These are phyloP conservation scores for Cebus imitator DNA, from an alignment of 2,113 vertebrate genomes.

Conservation along the genomic window DNA sequence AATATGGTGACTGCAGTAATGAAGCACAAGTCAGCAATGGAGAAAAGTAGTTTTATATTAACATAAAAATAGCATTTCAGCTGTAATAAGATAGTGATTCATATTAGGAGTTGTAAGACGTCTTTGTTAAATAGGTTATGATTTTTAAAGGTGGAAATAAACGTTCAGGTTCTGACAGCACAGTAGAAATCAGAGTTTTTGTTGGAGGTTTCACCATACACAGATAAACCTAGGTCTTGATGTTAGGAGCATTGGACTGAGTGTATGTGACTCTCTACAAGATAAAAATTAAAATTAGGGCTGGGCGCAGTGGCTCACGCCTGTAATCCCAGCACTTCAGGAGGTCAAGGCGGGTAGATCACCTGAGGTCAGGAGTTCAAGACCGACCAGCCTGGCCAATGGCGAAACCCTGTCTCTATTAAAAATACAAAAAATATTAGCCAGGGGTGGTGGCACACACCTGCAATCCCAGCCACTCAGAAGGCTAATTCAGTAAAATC, in stretches of 20 bases:
- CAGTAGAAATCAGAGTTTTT: background rate
- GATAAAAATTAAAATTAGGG: background rate
- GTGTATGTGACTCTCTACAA: background rate
- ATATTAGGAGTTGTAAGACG: background rate
- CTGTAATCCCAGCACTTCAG: too few species aligned
- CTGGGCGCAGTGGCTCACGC: rapidly evolving
- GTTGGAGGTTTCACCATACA: background rate
- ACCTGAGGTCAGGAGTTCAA: too few species aligned
- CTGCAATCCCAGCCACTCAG: too few species aligned
- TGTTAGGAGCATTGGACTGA: background rate
- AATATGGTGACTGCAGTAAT: background rate
- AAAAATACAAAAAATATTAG: too few species aligned
- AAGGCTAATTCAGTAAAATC: too few species aligned
- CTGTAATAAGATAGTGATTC: background rate
- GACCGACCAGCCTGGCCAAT: too few species aligned
- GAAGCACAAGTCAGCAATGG: background rate
- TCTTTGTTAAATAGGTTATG: background rate
- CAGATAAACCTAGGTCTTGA: background rate
- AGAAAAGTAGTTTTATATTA: background rate
- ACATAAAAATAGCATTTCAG: background rate
- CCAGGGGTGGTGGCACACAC: too few species aligned
- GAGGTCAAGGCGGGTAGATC: too few species aligned
- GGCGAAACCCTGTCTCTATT: too few species aligned
- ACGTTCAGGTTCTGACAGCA: background rate
- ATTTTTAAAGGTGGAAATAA: constrained; percentile 16